These are phyloP conservation scores for Sinocyclocheilus anophthalmus DNA, from an alignment of 2,113 vertebrate genomes.

Conservation along the genomic window DNA sequence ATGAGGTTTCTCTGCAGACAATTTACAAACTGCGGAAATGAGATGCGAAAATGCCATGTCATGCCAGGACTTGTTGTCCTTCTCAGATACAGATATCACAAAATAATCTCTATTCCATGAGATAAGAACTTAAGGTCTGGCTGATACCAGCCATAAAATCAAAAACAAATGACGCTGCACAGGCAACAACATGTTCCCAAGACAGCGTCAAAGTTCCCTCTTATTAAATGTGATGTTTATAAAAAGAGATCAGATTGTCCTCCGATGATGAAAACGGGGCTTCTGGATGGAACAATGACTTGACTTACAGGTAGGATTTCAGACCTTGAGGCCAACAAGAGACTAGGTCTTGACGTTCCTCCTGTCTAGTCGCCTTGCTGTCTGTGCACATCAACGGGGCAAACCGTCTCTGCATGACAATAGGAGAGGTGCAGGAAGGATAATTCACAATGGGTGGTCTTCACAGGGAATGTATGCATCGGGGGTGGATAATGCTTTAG, in stretches of 20 bases:
- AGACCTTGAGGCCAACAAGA: constrained; percentile 51
- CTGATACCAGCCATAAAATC: neutral
- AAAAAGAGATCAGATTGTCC: constrained; percentile 49
- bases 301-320: constrained; percentile 62
- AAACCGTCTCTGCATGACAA: constrained; percentile 71
- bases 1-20: neutral
- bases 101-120: constrained; percentile 22
- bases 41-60: neutral
- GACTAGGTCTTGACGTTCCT: constrained; percentile 52
- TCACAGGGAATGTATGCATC: constrained; percentile 7
- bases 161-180: constrained; percentile 10
- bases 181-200: constrained; percentile 36
- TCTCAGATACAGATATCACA: constrained; percentile 3
- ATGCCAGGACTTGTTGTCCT: constrained; percentile 26
- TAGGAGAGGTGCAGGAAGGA: constrained; percentile 56
- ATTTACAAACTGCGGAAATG: neutral
- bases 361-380: constrained; percentile 60
- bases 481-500: constrained; percentile 29
- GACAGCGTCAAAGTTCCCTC: constrained; percentile 9
- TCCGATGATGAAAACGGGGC: constrained; percentile 42
- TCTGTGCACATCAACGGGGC: constrained; percentile 60
- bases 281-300: constrained; percentile 63
- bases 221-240: constrained; percentile 49
- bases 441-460: constrained; percentile 46
- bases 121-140: constrained; percentile 40